Percentiles rank a stretch among this genome's conserved stretches.
Conservation (phyloP, 1,140 invertebrate species). For the Cotesia glomerata region DNA sequence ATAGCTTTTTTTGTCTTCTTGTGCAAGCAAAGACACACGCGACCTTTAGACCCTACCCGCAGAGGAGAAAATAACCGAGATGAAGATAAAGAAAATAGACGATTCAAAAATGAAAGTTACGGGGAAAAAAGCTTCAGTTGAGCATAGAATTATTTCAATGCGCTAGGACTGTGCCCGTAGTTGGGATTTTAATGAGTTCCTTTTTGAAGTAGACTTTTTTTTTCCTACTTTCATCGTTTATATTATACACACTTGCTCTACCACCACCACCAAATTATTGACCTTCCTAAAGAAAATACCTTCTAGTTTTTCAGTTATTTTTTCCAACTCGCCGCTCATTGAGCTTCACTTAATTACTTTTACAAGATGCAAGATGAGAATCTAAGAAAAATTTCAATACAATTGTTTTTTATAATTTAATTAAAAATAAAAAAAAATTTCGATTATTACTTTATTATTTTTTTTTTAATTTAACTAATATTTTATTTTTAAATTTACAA, state of each 20-base stretch:
- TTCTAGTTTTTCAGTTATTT: background rate
- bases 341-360: constrained; percentile 5
- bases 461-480: too few relatives aligned
- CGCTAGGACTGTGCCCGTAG: constrained; percentile 42
- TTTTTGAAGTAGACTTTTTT: constrained; percentile 35
- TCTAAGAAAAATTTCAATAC: too few relatives aligned
- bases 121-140: constrained; percentile 5
- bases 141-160: constrained; percentile 53
- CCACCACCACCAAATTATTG: constrained; percentile 25
- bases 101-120: too few relatives aligned
- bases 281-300: constrained; percentile 13
- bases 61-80: background rate
- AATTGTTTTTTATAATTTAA: too few relatives aligned
- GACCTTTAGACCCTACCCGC: background rate
- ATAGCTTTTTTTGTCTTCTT: too few relatives aligned
- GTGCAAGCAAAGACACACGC: background rate
- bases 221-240: constrained; percentile 5
- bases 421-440: too few relatives aligned
- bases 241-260: constrained; percentile 8
- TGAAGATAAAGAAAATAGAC: too few relatives aligned
- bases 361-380: background rate
- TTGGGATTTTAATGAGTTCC: constrained; percentile 55
- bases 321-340: background rate
- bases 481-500: too few relatives aligned
- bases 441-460: too few relatives aligned